Evolutionary conservation across 2,888 invertebrate genomes (phyloP), one percentile per base, ranked within the genome.

Genomic region (Plagodis dolabraria): DNA sequence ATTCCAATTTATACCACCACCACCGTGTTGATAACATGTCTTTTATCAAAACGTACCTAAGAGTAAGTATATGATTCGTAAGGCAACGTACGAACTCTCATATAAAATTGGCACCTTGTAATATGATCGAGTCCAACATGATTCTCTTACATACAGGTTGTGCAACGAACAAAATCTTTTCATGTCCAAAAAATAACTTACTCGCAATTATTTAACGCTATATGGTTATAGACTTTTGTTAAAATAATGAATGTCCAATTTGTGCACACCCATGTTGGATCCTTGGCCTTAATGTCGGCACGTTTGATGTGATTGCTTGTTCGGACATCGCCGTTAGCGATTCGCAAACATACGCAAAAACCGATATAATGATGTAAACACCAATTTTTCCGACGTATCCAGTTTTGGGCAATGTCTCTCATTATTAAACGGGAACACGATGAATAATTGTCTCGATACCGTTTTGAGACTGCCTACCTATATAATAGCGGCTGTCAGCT

Each of bases 211-310:
- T 81, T 76, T 84, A 85, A 86, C 78, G 76, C 69, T 83, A 77
- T 81, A 80, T 79, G 79, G 81, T 77, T 82, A 78, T 80, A 81
- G 76, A 75, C 80, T 87, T 87, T 87, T 88, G 83, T 85, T 83
- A 82, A 83, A 79, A 83, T 85, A 85, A 86, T 83, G 85, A 87
- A 85, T 80, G 80, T 78, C 82, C 82, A 85, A 87, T 86, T 84
- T 83, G 82, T 83, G 77, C 70, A 74, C 74, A 82, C 74, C 70
- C 73, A 81, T 72, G 22, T 22, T 22, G 22, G 65, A 84, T 84
- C 88, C 86, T 87, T 87, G 87, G 80, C 87, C 83, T 85, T 86
- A 88, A 86, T 87, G 84, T 73, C 85, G 82, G 85, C 69, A 68
- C 75, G 82, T 89, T 87, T 86, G 86, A 86, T 80, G 85, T 79